Conservation (phyloP, 2,797 vertebrate genomes). For the Liparis tanakae region DNA sequence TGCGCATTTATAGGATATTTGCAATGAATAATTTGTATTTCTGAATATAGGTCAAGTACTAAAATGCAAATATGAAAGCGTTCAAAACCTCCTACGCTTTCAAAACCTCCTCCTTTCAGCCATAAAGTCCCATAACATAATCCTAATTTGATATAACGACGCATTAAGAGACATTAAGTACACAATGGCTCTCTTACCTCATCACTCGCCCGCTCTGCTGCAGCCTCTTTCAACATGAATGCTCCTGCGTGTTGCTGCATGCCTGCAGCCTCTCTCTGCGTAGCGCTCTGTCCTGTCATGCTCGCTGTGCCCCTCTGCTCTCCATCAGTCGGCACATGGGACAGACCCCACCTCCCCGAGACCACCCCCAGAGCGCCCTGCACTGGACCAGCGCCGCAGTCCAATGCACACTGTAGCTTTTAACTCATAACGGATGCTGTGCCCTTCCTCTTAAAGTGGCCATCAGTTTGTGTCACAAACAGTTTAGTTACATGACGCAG, state of each 20-base stretch:
- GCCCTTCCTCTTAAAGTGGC: conserved; percentile 31
- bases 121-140: conserved; percentile 6
- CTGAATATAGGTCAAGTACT: background rate
- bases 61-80: conserved; percentile 22
- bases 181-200: conserved; percentile 61
- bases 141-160: conserved; percentile 10
- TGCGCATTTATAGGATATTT: background rate
- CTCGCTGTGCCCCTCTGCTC: conserved; percentile 69
- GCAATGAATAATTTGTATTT: conserved; percentile 7
- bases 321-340: conserved; percentile 73
- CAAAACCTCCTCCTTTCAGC: background rate
- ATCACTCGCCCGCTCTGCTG: conserved; percentile 56
- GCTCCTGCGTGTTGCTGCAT: conserved; percentile 65
- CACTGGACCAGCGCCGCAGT: conserved; percentile 38
- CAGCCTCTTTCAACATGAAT: conserved; percentile 68
- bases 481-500: conserved; percentile 2
- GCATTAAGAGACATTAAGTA: background rate
- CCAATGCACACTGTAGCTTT: conserved; percentile 55
- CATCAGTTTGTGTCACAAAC: background rate
- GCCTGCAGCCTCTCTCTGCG: conserved; percentile 68
- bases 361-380: conserved; percentile 44
- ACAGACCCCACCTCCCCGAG: conserved; percentile 76
- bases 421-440: conserved; percentile 56
- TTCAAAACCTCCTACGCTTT: background rate
- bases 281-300: conserved; percentile 65